Evolutionary conservation across 2,888 invertebrate species (phyloP).

Genomic region (Pseudoips prasinana): DNA sequence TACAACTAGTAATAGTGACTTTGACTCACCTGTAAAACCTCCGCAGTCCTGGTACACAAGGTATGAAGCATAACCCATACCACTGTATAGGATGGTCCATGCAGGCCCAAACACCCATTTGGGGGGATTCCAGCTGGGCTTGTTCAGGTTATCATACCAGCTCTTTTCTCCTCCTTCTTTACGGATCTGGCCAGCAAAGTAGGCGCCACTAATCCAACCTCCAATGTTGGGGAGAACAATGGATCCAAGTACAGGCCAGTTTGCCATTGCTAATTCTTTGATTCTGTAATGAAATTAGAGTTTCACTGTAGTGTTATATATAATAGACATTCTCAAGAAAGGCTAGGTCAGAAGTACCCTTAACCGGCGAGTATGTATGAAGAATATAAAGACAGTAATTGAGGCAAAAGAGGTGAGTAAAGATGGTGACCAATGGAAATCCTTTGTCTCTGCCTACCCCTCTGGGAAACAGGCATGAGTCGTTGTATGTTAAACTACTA

Average conservation of each 20-base stretch:
- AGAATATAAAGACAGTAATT: too few relatives aligned
- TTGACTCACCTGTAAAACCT: conserved; percentile 84
- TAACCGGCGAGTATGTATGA: too few relatives aligned
- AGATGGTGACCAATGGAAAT: too few relatives aligned
- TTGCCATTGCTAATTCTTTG: conserved; percentile 50
- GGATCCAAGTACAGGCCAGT: conserved; percentile 58
- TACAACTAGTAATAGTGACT: too few relatives aligned
- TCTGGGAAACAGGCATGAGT: too few relatives aligned
- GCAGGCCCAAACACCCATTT: conserved; percentile 90
- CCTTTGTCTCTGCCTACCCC: too few relatives aligned
- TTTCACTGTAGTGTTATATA: too few relatives aligned
- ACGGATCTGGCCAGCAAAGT: conserved; percentile 84
- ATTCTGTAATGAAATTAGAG: conserved; percentile 36
- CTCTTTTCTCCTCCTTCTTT: conserved; percentile 49
- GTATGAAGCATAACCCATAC: conserved; percentile 94
- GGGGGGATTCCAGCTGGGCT: conserved; percentile 87
- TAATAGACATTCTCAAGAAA: too few relatives aligned
- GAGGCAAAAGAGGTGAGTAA: too few relatives aligned
- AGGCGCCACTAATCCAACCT: conserved; percentile 81
- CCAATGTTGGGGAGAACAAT: conserved; percentile 45
- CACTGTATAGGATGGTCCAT: conserved; percentile 90
- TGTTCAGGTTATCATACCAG: conserved; percentile 70
- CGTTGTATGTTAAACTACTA: too few relatives aligned
- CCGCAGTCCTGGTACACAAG: conserved; percentile 90
- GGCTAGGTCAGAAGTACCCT: too few relatives aligned